phyloP scores from a whole-genome alignment of 2,888 invertebrate species.

The Morpho helenor region DNA sequence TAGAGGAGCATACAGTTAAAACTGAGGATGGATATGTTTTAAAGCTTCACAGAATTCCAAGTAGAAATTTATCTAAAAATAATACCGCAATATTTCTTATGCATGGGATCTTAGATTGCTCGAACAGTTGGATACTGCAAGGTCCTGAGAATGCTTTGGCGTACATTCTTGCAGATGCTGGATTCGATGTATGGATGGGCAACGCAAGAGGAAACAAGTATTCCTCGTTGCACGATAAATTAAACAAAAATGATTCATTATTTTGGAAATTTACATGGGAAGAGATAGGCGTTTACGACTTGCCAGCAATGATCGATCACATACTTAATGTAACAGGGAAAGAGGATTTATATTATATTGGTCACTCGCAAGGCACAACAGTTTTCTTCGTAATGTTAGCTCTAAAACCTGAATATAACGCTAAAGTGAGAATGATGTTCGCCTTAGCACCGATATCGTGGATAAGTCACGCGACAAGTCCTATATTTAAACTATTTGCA shows the following conservation, averaged over 20 bases:
- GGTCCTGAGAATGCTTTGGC: conserved; percentile 80
- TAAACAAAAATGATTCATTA: conserved; percentile 31
- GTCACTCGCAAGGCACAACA: conserved; percentile 85
- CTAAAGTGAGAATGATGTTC: conserved; percentile 75
- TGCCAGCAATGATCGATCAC: conserved; percentile 85
- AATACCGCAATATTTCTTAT: conserved; percentile 82
- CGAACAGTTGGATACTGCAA: conserved; percentile 85
- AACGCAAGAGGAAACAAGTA: conserved; percentile 90
- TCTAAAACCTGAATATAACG: conserved; percentile 74
- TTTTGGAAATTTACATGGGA: conserved; percentile 82
- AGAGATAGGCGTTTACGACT: conserved; percentile 84
- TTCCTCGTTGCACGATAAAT: conserved; percentile 71
- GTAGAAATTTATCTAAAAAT: conserved; percentile 27
- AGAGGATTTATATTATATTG: conserved; percentile 80
- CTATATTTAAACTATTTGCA: conserved; percentile 37
- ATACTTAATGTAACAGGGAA: conserved; percentile 68
- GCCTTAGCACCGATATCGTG: conserved; percentile 80
- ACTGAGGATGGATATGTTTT: conserved; percentile 58
- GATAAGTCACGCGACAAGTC: conserved; percentile 61
- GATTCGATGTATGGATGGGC: conserved; percentile 90
- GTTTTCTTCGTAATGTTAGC: conserved; percentile 77
- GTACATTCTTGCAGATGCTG: conserved; percentile 81
- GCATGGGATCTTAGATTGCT: conserved; percentile 87
- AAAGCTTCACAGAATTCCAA: conserved; percentile 48
- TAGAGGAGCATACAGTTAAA: conserved; percentile 47